A percentile compares a stretch with the other conserved stretches of the same genome.
Conservation (phyloP, 2,797 vertebrate genomes). For the Momotus momota region DNA sequence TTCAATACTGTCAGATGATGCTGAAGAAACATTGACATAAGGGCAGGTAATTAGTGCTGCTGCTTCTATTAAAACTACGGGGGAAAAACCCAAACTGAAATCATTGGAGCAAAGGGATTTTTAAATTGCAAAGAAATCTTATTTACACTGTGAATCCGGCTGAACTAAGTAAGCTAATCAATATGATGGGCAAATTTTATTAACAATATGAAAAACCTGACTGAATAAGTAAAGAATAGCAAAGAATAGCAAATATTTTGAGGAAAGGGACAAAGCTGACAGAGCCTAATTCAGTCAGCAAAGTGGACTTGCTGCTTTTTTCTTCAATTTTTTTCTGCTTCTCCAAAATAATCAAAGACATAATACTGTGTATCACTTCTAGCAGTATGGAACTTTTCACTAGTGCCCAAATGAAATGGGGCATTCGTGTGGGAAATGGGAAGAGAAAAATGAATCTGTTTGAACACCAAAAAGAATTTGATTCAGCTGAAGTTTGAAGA, state of each 20-base stretch:
- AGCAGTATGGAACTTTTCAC: neutral
- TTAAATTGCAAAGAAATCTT: conserved; percentile 29
- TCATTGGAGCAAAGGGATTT: neutral
- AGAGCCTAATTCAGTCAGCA: neutral
- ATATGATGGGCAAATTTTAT: conserved; percentile 49
- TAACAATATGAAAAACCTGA: neutral
- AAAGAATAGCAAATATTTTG: conserved; percentile 45
- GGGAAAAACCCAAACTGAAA: neutral
- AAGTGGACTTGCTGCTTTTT: neutral
- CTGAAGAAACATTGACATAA: conserved; percentile 24
- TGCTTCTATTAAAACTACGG: conserved; percentile 36
- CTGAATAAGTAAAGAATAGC: conserved; percentile 1
- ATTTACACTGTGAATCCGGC: conserved; percentile 37
- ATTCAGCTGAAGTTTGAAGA: neutral
- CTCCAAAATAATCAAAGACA: neutral
- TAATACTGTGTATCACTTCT: neutral
- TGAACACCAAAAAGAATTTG: neutral
- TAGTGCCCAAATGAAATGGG: neutral
- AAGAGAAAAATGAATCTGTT: neutral
- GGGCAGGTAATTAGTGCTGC: conserved; percentile 58
- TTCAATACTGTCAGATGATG: conserved; percentile 6
- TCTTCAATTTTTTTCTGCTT: neutral
- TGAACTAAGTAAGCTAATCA: conserved; percentile 56
- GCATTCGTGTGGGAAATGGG: neutral
- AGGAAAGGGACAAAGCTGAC: neutral